phyloP scores from a whole-genome alignment of 2,888 invertebrate species.

The Clitarchus hookeri region DNA sequence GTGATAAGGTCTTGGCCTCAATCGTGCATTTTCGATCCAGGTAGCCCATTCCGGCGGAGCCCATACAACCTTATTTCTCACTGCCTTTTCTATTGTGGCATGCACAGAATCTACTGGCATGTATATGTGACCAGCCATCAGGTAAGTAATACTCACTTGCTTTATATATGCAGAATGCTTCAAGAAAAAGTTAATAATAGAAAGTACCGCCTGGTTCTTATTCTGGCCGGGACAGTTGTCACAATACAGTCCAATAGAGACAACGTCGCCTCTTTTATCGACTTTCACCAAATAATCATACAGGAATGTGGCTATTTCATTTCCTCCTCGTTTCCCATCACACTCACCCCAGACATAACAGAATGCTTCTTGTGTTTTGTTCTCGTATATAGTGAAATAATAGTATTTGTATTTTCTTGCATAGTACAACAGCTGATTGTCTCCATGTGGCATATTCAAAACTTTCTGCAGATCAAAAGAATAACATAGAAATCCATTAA shows the following conservation, averaged over 20 bases:
- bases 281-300: slow-evolving; percentile 1
- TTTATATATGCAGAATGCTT: background rate
- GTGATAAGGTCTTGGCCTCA: too few species aligned
- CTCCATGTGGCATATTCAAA: slow-evolving; percentile 1
- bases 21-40: too few species aligned
- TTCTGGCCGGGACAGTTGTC: background rate
- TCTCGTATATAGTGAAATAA: slow-evolving; percentile 50
- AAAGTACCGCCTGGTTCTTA: background rate
- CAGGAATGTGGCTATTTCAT: slow-evolving; percentile 44
- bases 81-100: slow-evolving; percentile 12
- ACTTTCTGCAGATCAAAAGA: background rate
- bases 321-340: slow-evolving; percentile 48
- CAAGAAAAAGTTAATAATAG: background rate
- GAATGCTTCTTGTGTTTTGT: slow-evolving; percentile 48
- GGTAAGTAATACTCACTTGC: slow-evolving; percentile 14
- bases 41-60: background rate
- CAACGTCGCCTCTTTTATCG: background rate
- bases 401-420: slow-evolving; percentile 48
- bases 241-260: background rate
- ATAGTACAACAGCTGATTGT: slow-evolving; percentile 39
- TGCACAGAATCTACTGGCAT: slow-evolving; percentile 11
- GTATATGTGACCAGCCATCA: slow-evolving; percentile 7
- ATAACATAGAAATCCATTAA: slow-evolving; percentile 10
- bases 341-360: slow-evolving; percentile 47
- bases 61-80: slow-evolving; percentile 8